phyloP scores from a whole-genome alignment of 2,888 invertebrate species.

The Alitta virens region DNA sequence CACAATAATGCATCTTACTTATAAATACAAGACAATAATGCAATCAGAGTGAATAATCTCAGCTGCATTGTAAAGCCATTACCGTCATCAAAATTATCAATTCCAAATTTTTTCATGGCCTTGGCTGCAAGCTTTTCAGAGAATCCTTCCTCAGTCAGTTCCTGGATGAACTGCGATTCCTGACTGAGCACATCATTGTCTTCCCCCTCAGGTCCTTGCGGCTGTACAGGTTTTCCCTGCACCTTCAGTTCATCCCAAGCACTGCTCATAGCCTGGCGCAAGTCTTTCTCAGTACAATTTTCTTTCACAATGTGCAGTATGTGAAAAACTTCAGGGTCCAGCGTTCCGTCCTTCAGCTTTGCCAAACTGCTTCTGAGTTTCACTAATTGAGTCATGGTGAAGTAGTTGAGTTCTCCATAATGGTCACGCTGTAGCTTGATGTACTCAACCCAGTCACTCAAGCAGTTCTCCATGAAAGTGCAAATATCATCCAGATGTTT shows the following conservation, averaged over 20 bases:
- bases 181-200: background rate
- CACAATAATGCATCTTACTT: no score
- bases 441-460: constrained; percentile 35
- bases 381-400: constrained; percentile 45
- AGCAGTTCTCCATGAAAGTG: constrained; percentile 36
- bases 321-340: background rate
- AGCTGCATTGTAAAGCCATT: background rate
- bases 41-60: no score
- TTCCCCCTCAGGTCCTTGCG: background rate
- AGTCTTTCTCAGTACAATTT: constrained; percentile 23
- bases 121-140: background rate
- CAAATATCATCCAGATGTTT: constrained; percentile 33
- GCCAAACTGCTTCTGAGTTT: constrained; percentile 40
- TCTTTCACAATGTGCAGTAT: constrained; percentile 8
- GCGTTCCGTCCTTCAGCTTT: constrained; percentile 11
- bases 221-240: background rate
- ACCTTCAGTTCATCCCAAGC: no score
- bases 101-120: constrained; percentile 3
- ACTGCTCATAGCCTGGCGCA: constrained; percentile 2
- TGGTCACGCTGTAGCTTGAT: constrained; percentile 31
- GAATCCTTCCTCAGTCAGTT: constrained; percentile 9
- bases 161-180: background rate
- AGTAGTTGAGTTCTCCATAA: constrained; percentile 39
- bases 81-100: constrained; percentile 11
- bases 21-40: no score